These are phyloP conservation scores for Bombycilla garrulus DNA, from an alignment of 2,113 vertebrate species.

Conservation along the genomic window DNA sequence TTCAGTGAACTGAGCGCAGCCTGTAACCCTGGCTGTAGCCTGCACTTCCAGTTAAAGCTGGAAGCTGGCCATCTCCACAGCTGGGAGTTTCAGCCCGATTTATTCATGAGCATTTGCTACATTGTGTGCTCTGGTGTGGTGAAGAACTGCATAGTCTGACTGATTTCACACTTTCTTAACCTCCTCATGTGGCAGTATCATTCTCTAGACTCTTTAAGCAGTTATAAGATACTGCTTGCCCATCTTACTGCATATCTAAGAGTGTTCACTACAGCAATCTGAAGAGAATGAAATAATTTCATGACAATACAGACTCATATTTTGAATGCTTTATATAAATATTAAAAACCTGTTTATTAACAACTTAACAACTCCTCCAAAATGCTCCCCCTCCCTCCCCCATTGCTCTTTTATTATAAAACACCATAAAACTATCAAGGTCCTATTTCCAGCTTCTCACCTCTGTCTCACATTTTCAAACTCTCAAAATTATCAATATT, in stretches of 20 bases:
- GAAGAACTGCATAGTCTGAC: neutral
- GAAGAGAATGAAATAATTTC: neutral
- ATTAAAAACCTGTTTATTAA: conserved; percentile 7
- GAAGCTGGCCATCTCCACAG: conserved; percentile 16
- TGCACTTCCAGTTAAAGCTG: neutral
- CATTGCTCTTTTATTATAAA: neutral
- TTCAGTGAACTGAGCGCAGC: neutral
- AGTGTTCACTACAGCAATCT: neutral
- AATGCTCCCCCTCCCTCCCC: neutral
- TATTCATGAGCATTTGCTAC: neutral
- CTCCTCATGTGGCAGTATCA: neutral
- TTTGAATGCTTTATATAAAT: neutral
- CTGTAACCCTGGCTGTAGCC: neutral
- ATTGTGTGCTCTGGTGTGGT: neutral
- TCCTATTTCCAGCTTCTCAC: neutral
- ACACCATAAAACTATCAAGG: neutral
- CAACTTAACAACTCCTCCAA: neutral
- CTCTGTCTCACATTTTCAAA: neutral
- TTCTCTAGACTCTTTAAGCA: neutral
- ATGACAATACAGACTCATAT: neutral
- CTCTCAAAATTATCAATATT: neutral
- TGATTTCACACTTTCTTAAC: conserved; percentile 1
- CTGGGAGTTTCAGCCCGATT: neutral
- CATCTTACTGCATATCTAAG: neutral
- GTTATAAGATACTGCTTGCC: neutral